Evolutionary conservation across 2,797 vertebrate genomes (phyloP), one percentile per base, ranked within the genome.

Genomic region (Pseudochromis fuscus): DNA sequence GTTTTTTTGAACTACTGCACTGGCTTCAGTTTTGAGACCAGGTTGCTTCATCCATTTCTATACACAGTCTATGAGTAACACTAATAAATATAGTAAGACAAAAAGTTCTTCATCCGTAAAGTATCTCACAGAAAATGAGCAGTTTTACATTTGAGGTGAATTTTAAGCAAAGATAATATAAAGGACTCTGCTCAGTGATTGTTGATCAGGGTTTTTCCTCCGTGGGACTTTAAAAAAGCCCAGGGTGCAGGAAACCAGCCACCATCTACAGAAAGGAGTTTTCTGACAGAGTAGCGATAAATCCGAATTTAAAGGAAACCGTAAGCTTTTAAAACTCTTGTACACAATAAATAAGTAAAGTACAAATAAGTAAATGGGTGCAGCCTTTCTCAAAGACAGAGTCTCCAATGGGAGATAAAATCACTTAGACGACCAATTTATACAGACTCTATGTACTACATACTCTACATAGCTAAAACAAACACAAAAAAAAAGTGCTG

Each of bases 161-260:
- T 24, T 42, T 24, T 9, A 52, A 53, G 0, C 25, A 52, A 28
- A 48, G 0, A 61, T 58, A 18, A 42, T 40, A n/a, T 21, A 59
- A 21, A 4, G 4, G 46, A 23, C 67, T 30, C 50, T 63, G 59
- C 25, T 53, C 48, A 72, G 25, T 68, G 28, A 67, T 23, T 28
- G 38, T 13, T 55, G 30, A 56, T 38, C 46, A 57, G 23, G 16
- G 18, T 68, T 55, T 73, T 56, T 72, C 50, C 13, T 21, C 10
- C 21, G 25, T 58, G 25, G 57, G 19, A 13, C 28, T 33, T 77
- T 42, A 59, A 38, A 67, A 19, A 33, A 28, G 42, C 12, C 40
- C 11, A 50, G 1, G 15, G 44, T 59, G 44, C 40, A 76, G 56
- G 68, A 81, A 31, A 76, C 55, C 64, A 66, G 70, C 33, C 30